phyloP scores from a whole-genome alignment of 1,140 invertebrate species.

The Anastrepha ludens region DNA sequence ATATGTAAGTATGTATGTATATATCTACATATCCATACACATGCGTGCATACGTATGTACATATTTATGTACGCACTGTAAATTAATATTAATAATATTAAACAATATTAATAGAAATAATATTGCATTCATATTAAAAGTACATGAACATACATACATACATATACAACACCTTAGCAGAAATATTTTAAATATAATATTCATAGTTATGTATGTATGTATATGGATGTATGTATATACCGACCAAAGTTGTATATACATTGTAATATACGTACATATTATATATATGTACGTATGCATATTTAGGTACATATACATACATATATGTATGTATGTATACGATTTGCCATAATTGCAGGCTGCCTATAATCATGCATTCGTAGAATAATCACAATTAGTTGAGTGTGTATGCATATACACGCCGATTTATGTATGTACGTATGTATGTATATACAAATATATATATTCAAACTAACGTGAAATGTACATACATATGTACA shows the following conservation, averaged over 20 bases:
- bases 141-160: too few relatives aligned
- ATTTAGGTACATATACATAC: neutral
- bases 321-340: conserved; percentile 51
- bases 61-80: conserved; percentile 6
- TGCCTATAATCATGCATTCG: conserved; percentile 1
- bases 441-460: conserved; percentile 60
- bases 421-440: conserved; percentile 55
- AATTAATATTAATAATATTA: too few relatives aligned
- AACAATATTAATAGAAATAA: too few relatives aligned
- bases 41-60: conserved; percentile 27
- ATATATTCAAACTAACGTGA: conserved; percentile 36
- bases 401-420: conserved; percentile 45
- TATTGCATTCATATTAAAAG: too few relatives aligned
- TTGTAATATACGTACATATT: neutral
- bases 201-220: neutral
- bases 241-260: too few relatives aligned
- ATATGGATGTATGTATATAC: neutral
- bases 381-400: conserved; percentile 28
- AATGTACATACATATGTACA: conserved; percentile 48
- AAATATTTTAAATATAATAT: too few relatives aligned
- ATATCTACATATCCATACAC: conserved; percentile 35
- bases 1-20: neutral
- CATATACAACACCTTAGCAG: too few relatives aligned
- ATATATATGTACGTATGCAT: conserved; percentile 28
- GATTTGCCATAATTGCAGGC: neutral